Evolutionary conservation across 2,888 invertebrate genomes (phyloP).

Genomic region (Drosophila glabriapex): DNA sequence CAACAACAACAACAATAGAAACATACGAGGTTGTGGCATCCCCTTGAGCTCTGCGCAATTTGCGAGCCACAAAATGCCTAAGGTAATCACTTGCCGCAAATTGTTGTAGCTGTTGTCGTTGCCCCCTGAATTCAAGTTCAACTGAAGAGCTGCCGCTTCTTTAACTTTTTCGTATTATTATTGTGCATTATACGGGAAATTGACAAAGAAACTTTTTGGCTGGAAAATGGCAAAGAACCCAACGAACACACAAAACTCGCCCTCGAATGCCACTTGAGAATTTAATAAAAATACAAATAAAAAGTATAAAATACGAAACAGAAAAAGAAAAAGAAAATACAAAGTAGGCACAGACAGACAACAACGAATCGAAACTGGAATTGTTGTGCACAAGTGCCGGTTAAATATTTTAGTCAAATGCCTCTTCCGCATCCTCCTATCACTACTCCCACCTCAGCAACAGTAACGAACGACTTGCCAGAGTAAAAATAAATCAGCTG

Average conservation of each 20-base stretch:
- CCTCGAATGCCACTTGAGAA: slow-evolving; percentile 79
- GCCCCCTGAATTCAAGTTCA: slow-evolving; percentile 57
- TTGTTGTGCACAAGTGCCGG: slow-evolving; percentile 78
- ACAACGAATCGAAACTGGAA: slow-evolving; percentile 63
- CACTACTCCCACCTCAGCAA: background rate
- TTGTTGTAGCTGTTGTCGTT: slow-evolving; percentile 29
- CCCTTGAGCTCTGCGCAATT: slow-evolving; percentile 74
- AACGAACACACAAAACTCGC: slow-evolving; percentile 47
- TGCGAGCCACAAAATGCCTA: slow-evolving; percentile 76
- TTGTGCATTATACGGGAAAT: slow-evolving; percentile 77
- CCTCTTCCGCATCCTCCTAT: slow-evolving; percentile 5
- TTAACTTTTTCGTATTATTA: slow-evolving; percentile 59
- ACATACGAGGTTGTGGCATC: slow-evolving; percentile 40
- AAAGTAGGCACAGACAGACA: slow-evolving; percentile 10
- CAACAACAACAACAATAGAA: slow-evolving; percentile 29
- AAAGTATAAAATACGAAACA: slow-evolving; percentile 1
- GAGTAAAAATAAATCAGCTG: slow-evolving; percentile 76
- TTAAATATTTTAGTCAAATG: slow-evolving; percentile 80
- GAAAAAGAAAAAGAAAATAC: slow-evolving; percentile 8
- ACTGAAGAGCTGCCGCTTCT: slow-evolving; percentile 64
- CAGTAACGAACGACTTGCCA: slow-evolving; percentile 51
- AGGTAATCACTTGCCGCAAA: slow-evolving; percentile 71
- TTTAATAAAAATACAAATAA: slow-evolving; percentile 68
- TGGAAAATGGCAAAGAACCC: slow-evolving; percentile 70
- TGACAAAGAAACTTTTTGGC: slow-evolving; percentile 76